These are phyloP conservation scores for Myotis myotis DNA, from an alignment of 2,797 vertebrate species.

Conservation along the genomic window DNA sequence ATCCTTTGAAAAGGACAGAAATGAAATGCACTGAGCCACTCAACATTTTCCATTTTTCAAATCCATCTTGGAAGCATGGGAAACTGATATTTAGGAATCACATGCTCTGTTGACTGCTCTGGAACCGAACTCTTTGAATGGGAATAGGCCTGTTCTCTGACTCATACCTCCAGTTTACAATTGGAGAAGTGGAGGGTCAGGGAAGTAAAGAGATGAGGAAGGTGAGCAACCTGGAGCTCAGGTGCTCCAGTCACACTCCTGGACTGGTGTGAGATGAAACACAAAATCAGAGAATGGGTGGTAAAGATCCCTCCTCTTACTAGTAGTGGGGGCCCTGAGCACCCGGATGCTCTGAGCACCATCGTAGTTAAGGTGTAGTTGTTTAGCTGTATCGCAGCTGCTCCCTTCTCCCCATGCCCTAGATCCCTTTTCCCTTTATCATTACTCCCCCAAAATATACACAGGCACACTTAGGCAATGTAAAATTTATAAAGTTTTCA, in stretches of 20 bases:
- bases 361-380: neutral
- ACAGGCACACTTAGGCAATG: neutral
- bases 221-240: neutral
- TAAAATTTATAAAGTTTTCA: conserved; percentile 50
- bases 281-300: neutral
- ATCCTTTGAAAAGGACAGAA: conserved; percentile 53
- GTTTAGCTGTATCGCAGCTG: neutral
- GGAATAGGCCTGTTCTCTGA: neutral
- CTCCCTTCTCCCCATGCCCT: neutral
- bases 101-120: neutral
- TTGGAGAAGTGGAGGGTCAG: accelerated
- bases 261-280: neutral
- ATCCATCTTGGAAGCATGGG: conserved; percentile 21
- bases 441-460: neutral
- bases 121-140: accelerated
- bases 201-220: neutral
- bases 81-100: neutral
- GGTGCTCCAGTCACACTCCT: no score
- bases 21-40: neutral
- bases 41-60: conserved; percentile 49
- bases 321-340: accelerated
- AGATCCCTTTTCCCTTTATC: accelerated
- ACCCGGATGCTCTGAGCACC: no score
- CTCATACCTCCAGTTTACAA: neutral
- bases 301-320: neutral